phyloP scores from a whole-genome alignment of 2,888 invertebrate species.

The Oxytorus armatus region DNA sequence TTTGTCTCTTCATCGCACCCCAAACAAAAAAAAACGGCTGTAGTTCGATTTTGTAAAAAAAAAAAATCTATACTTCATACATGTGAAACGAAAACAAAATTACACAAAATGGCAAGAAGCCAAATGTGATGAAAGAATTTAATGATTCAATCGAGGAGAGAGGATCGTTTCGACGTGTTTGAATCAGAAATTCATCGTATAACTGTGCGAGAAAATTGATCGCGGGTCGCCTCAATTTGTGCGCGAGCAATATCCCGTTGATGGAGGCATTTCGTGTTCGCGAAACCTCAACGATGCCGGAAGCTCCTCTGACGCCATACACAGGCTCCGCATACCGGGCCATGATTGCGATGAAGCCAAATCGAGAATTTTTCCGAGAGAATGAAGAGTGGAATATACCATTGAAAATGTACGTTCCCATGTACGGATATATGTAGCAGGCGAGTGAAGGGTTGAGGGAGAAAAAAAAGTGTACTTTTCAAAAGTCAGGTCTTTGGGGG shows the following conservation, averaged over 20 bases:
- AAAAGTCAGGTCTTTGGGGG: conserved; percentile 53
- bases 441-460: conserved; percentile 24
- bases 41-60: no score
- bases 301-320: conserved; percentile 24
- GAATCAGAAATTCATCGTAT: not conserved
- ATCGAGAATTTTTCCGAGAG: conserved; percentile 47
- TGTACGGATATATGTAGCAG: conserved; percentile 5
- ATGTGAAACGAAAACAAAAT: no score
- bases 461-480: conserved; percentile 54
- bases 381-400: not conserved
- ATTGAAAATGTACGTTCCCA: conserved; percentile 37
- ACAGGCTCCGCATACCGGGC: not conserved
- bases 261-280: conserved; percentile 12
- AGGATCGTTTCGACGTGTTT: conserved; percentile 18
- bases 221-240: conserved; percentile 27
- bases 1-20: not conserved
- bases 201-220: conserved; percentile 22
- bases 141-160: no score
- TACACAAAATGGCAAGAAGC: no score
- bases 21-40: no score
- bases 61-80: no score
- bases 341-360: conserved; percentile 52
- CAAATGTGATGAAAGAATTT: no score
- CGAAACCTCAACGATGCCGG: conserved; percentile 38
- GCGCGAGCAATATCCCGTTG: conserved; percentile 29